Evolutionary conservation across 2,113 vertebrate species (phyloP), one percentile per base, ranked within the genome.

Genomic region (Eulacestoma nigropectus): DNA sequence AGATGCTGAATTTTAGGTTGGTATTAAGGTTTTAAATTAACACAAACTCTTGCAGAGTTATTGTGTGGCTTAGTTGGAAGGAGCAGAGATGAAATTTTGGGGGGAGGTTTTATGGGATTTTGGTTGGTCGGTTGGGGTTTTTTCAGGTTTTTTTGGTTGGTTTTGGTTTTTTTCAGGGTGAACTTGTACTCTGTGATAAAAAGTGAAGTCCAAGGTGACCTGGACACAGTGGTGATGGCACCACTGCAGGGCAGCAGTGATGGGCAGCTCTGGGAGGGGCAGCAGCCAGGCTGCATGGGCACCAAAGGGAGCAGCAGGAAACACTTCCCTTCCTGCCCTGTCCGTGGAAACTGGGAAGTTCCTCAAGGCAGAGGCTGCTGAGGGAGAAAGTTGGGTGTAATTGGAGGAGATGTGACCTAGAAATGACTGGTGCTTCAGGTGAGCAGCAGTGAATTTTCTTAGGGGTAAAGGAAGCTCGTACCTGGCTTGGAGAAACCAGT

Each of bases 291-390:
- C 42, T 65, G 29, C 33, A 35, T 3, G 16, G 44, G 67, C 19
- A 20, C 21, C 22, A 9, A 6, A 14, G 9, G 16, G 21, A 44
- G n/a, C 26, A 19, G 6, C 4, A 26, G 42, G 26, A 23, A 44
- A 23, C 9, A 6, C 1, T 2, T 30, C 3, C 16, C 9, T 4
- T 81, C 17, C 10, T 35, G 14, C 37, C 9, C 20, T 3, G 1
- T 23, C 22, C 2, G 1, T 18, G 32, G 73, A 22, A 69, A 65
- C 2, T 44, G 22, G 65, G 29, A 39, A 42, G 19, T 29, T 78
- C 37, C 13, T 37, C 33, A 62, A 65, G 23, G 37, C 23, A 73
- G 44, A 23, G 9, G 9, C 20, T 88, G n/a, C 10, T 69, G 23
- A 47, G 12, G 29, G 9, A 52, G 18, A 20, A 13, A 21, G 3